A percentile compares a stretch with the other conserved stretches of the same genome.
phyloP scores from a whole-genome alignment of 2,113 vertebrate genomes.

The Saguinus midas region DNA sequence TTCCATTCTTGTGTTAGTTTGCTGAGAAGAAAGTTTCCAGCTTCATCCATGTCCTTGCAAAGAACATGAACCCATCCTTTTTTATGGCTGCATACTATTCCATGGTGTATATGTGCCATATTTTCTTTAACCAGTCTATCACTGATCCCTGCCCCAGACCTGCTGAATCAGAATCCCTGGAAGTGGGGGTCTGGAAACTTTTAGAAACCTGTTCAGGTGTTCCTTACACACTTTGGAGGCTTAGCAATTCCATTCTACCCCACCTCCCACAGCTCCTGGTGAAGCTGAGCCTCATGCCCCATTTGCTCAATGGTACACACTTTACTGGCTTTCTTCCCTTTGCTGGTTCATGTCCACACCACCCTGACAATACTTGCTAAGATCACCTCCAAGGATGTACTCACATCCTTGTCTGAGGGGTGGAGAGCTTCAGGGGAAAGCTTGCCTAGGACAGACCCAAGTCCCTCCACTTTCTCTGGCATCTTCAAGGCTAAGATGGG shows the following conservation, averaged over 20 bases:
- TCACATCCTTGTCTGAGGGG: background rate
- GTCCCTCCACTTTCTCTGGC: too few species aligned
- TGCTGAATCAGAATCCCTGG: background rate
- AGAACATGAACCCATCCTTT: too few species aligned
- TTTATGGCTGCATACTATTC: too few species aligned
- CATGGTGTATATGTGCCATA: too few species aligned
- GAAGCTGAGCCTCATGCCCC: background rate
- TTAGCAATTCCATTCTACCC: too few species aligned
- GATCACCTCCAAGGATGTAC: background rate
- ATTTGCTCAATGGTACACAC: too few species aligned
- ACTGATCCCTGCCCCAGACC: background rate
- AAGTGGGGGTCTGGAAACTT: background rate
- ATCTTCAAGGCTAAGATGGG: background rate
- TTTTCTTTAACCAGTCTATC: too few species aligned
- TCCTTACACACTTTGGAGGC: background rate
- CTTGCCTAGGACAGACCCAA: too few species aligned
- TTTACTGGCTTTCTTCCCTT: background rate
- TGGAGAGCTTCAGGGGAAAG: background rate
- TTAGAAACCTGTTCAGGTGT: background rate
- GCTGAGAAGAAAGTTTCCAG: too few species aligned
- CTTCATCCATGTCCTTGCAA: too few species aligned
- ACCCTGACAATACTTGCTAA: background rate
- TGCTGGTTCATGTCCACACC: background rate
- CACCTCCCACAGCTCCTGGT: accelerated
- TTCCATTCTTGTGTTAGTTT: too few species aligned